phyloP scores from a whole-genome alignment of 1,140 invertebrate genomes.

The Hylaeus anthracinus region DNA sequence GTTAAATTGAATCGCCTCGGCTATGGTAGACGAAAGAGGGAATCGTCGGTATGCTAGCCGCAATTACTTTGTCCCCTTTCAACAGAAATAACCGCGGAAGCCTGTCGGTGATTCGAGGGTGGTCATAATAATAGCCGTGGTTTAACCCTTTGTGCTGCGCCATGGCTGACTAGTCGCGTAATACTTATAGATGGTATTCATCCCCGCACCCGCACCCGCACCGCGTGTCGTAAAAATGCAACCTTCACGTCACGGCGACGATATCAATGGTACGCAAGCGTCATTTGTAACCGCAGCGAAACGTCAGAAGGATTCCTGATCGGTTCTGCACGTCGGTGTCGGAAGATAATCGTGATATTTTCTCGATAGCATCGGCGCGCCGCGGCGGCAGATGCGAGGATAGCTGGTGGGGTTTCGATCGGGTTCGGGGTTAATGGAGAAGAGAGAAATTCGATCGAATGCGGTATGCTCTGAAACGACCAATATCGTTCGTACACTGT shows the following conservation, averaged over 20 bases:
- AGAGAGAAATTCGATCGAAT: slow-evolving; percentile 38
- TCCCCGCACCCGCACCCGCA: background rate
- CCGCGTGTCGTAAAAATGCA: background rate
- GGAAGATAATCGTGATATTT: slow-evolving; percentile 15
- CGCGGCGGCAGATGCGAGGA: slow-evolving; percentile 21
- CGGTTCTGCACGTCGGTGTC: slow-evolving; percentile 1
- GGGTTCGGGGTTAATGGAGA: slow-evolving; percentile 34
- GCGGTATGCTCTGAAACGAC: slow-evolving; percentile 33
- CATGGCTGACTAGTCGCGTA: background rate
- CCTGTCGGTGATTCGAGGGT: slow-evolving; percentile 8
- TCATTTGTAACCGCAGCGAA: too few relatives aligned
- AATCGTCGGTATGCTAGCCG: background rate
- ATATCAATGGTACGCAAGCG: background rate
- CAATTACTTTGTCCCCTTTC: slow-evolving; percentile 14
- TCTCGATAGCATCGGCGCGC: slow-evolving; percentile 1
- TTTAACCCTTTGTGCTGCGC: background rate
- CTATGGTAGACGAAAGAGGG: background rate
- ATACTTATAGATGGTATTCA: too few relatives aligned
- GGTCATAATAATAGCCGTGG: slow-evolving; percentile 12
- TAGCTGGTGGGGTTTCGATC: background rate
- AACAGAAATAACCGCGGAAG: slow-evolving; percentile 11
- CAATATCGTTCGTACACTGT: slow-evolving; percentile 46
- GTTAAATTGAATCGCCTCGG: too few relatives aligned
- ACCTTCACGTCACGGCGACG: background rate
- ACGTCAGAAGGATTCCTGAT: slow-evolving; percentile 8